Conservation (phyloP, 2,113 vertebrate genomes). For the Podarcis cretensis region DNA sequence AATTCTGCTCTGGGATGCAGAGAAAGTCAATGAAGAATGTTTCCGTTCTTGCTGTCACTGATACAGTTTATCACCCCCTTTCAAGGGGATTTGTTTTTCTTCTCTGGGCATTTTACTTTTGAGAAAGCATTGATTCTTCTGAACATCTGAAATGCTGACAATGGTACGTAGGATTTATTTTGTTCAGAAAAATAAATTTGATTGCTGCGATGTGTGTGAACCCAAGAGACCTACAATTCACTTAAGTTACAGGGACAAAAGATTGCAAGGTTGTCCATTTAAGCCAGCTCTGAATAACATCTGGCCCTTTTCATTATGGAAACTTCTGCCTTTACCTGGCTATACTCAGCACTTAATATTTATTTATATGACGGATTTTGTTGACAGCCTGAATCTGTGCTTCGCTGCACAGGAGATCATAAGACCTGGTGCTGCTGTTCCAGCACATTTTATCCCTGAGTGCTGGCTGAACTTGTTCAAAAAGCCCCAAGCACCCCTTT, state of each 20-base stretch:
- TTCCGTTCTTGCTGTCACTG: not conserved
- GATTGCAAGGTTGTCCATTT: not conserved
- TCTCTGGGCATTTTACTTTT: not conserved
- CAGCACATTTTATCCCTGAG: not conserved
- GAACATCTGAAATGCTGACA: not conserved
- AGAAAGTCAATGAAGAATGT: conserved; percentile 15
- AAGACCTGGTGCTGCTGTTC: not conserved
- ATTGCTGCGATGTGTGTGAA: not conserved
- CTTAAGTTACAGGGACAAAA: not conserved
- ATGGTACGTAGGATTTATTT: not conserved
- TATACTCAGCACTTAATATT: not conserved
- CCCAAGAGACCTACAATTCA: not conserved
- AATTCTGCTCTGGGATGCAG: conserved; percentile 1
- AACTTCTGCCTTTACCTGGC: not conserved
- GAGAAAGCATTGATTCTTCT: not conserved
- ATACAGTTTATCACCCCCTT: conserved; percentile 16
- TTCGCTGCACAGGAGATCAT: not conserved
- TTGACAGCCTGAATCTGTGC: not conserved
- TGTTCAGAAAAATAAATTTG: not conserved
- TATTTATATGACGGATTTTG: not conserved
- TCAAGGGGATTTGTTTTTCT: not conserved
- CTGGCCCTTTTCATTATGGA: conserved; percentile 7
- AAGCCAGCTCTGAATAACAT: not conserved
- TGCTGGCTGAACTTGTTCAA: not conserved
- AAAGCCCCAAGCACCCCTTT: not conserved